Base-by-base conservation (phyloP, 1,140 invertebrate genomes). In the Anadara kagoshimensis region DNA sequence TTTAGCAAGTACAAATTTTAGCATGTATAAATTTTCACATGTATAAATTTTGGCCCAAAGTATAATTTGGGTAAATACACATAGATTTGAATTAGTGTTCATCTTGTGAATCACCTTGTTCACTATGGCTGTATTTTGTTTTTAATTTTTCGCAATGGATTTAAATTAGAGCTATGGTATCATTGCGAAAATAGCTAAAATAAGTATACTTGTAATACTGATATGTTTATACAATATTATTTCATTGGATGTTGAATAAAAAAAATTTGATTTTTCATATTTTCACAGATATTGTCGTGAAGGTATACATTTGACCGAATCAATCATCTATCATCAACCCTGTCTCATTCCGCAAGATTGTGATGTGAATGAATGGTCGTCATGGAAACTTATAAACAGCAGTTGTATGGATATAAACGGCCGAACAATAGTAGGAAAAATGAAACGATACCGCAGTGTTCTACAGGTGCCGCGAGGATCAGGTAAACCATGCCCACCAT, bases 291-390 rank as follows among this genome's bases (percentile, higher is more conserved):
- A 36, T 36, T 36, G 29, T 36, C 29, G 29, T 36, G 29, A 36
- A 36, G 29, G 29, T 36, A 36, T 36, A 36, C 29, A 36, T 36
- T 36, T 36, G 29, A 36, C 29, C 7, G 29, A 75, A 36, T 26
- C 57, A 29, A 69, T 79, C 10, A 44, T 63, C 24, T 53, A 68
- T 64, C 65, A 57, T 44, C 76, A 80, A 47, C 73, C 76, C 62
- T 80, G 79, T 57, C 73, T 80, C 66, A 73, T 80, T 72, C 75
- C 79, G 51, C 76, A 78, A 68, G 72, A 76, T 53, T 80, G 79
- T 59, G 43, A 67, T 49, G 73, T 80, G 5, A 75, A 76, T 11
- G 67, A 69, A n/a, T 80, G 76, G 79, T 71, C 73, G 0, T 29
- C 36, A 22, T 78, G 72, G 76, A 47, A 68, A 11, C 66, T 64